phyloP scores from a whole-genome alignment of 2,888 invertebrate species.

The Dinocampus coccinellae region DNA sequence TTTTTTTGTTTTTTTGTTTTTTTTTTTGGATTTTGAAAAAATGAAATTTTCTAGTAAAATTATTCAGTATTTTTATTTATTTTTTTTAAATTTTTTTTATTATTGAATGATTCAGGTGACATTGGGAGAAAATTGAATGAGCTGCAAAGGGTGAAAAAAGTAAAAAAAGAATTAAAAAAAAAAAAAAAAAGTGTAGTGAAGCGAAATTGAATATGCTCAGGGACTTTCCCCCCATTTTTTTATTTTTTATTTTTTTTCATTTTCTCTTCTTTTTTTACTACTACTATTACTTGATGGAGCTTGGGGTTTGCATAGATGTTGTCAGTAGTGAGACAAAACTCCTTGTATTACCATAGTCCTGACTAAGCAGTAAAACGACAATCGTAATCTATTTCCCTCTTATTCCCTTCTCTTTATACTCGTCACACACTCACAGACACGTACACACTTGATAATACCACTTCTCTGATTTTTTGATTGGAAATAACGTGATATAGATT shows the following conservation, averaged over 20 bases:
- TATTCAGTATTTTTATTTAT: too few relatives aligned
- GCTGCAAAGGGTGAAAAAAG: not conserved
- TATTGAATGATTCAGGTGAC: too few relatives aligned
- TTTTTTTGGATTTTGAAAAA: too few relatives aligned
- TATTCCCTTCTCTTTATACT: slow-evolving; percentile 19
- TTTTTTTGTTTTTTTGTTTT: too few relatives aligned
- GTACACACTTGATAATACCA: slow-evolving; percentile 37
- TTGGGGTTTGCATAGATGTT: slow-evolving; percentile 18
- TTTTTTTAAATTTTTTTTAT: too few relatives aligned
- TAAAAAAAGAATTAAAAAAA: not conserved
- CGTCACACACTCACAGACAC: too few relatives aligned
- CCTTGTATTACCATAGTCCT: slow-evolving; percentile 49
- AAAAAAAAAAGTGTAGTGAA: not conserved
- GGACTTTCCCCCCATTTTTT: not conserved
- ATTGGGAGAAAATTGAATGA: too few relatives aligned
- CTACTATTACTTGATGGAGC: not conserved
- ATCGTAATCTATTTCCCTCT: slow-evolving; percentile 15
- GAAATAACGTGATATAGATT: slow-evolving; percentile 54
- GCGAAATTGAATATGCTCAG: not conserved
- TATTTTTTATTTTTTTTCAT: not conserved
- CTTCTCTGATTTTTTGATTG: slow-evolving; percentile 35
- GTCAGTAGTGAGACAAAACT: slow-evolving; percentile 27
- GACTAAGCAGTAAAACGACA: slow-evolving; percentile 43
- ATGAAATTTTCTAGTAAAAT: too few relatives aligned
- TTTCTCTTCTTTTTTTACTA: not conserved